These are phyloP conservation scores for Rana temporaria DNA, from an alignment of 2,113 vertebrate species.

Conservation along the genomic window DNA sequence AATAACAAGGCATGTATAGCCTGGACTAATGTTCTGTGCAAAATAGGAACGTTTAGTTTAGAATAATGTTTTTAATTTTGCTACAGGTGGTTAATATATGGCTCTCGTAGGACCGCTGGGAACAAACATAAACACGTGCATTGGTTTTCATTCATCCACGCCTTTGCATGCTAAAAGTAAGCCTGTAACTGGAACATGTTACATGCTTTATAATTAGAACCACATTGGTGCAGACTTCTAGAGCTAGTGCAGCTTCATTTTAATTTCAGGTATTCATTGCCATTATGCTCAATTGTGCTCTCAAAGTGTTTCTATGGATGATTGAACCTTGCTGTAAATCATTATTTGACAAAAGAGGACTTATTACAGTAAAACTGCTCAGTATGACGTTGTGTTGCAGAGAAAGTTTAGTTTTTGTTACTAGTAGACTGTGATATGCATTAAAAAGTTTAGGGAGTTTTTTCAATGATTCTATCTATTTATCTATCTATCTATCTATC, in stretches of 20 bases:
- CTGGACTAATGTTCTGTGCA: slow-evolving; percentile 58
- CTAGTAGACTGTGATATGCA: too few species aligned
- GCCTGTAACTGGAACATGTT: slow-evolving; percentile 70
- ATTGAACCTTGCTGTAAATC: slow-evolving; percentile 19
- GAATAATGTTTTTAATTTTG: slow-evolving; percentile 76
- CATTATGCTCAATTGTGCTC: slow-evolving; percentile 60
- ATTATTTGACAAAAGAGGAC: background rate
- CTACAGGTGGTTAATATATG: slow-evolving; percentile 74
- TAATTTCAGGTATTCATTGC: slow-evolving; percentile 71
- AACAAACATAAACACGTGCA: slow-evolving; percentile 42
- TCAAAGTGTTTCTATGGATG: slow-evolving; percentile 5
- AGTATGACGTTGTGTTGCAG: too few species aligned
- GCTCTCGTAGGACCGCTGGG: slow-evolving; percentile 59
- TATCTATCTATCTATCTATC: too few species aligned
- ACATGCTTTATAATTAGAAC: slow-evolving; percentile 74
- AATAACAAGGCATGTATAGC: slow-evolving; percentile 57
- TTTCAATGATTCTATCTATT: too few species aligned
- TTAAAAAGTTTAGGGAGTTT: too few species aligned
- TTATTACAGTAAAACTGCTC: background rate
- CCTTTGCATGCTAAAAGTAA: slow-evolving; percentile 68
- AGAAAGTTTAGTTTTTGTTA: too few species aligned
- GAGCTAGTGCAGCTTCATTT: slow-evolving; percentile 71
- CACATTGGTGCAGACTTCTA: slow-evolving; percentile 66
- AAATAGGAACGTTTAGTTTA: slow-evolving; percentile 62
- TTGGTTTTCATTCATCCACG: slow-evolving; percentile 72